Evolutionary conservation across 1,140 invertebrate genomes (phyloP).

Genomic region (Chrysomallon squamiferum): DNA sequence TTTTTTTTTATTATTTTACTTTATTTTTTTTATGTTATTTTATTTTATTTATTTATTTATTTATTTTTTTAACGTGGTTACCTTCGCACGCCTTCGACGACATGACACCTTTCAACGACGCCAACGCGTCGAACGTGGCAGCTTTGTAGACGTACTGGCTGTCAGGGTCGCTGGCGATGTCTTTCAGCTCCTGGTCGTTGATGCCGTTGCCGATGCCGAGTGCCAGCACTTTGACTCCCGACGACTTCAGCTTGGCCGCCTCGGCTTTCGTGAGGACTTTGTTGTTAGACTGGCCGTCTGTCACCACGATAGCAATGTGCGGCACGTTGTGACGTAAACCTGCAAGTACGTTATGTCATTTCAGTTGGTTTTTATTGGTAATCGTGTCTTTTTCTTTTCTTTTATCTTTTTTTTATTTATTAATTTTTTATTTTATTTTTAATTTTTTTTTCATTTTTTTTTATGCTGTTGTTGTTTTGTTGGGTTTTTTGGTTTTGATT

Average conservation of each 20-base stretch:
- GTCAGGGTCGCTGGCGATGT: conserved; percentile 40
- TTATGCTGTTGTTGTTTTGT: too few relatives aligned
- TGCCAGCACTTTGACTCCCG: conserved; percentile 30
- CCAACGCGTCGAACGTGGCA: conserved; percentile 48
- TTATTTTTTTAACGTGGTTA: too few relatives aligned
- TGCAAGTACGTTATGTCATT: too few relatives aligned
- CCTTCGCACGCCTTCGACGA: conserved; percentile 49
- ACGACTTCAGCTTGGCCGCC: not conserved
- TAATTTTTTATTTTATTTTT: too few relatives aligned
- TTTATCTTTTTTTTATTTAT: too few relatives aligned
- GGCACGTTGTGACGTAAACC: conserved; percentile 30
- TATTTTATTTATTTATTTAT: too few relatives aligned
- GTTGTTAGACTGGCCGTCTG: conserved; percentile 54
- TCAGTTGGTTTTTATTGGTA: too few relatives aligned
- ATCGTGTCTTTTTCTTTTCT: too few relatives aligned
- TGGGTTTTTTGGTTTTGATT: too few relatives aligned
- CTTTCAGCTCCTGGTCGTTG: conserved; percentile 34
- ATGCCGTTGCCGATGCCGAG: conserved; percentile 37
- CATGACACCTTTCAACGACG: conserved; percentile 37
- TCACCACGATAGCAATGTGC: conserved; percentile 53
- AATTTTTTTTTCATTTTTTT: too few relatives aligned
- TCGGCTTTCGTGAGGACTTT: conserved; percentile 10
- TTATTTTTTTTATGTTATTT: too few relatives aligned
- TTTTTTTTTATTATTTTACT: too few relatives aligned
- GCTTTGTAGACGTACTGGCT: conserved; percentile 42